These are phyloP conservation scores for Scatophagus argus DNA, from an alignment of 2,113 vertebrate genomes.

Conservation along the genomic window DNA sequence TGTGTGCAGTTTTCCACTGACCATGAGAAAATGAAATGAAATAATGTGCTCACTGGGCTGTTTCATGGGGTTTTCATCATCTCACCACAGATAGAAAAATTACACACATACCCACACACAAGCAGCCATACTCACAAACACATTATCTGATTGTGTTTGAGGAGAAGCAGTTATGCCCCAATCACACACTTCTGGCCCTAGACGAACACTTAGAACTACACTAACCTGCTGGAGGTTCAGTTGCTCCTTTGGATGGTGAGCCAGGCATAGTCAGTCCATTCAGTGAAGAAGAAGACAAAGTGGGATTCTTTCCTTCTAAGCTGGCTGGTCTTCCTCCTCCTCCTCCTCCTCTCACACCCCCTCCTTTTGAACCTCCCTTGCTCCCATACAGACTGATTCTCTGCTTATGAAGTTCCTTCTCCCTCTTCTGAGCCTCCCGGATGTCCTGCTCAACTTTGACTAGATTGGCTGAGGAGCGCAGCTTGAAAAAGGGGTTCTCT, in stretches of 20 bases:
- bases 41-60: conserved; percentile 42
- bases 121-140: conserved; percentile 7
- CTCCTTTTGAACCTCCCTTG: neutral
- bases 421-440: conserved; percentile 83
- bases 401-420: conserved; percentile 85
- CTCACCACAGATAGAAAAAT: conserved; percentile 29
- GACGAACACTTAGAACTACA: conserved; percentile 3
- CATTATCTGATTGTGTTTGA: conserved; percentile 14
- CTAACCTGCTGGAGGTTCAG: conserved; percentile 73
- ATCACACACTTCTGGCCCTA: conserved; percentile 4
- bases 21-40: conserved; percentile 52
- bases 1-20: conserved; percentile 46
- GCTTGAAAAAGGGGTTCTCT: conserved; percentile 84
- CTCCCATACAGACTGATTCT: conserved; percentile 84
- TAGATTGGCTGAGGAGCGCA: conserved; percentile 74
- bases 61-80: conserved; percentile 67
- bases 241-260: conserved; percentile 20
- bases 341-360: neutral
- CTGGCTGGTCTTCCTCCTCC: neutral
- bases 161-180: neutral
- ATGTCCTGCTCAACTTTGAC: conserved; percentile 87
- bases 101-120: conserved; percentile 19
- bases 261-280: conserved; percentile 35
- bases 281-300: conserved; percentile 26
- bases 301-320: conserved; percentile 21